phyloP scores from a whole-genome alignment of 2,888 invertebrate species.

The Drosophila bunnanda region DNA sequence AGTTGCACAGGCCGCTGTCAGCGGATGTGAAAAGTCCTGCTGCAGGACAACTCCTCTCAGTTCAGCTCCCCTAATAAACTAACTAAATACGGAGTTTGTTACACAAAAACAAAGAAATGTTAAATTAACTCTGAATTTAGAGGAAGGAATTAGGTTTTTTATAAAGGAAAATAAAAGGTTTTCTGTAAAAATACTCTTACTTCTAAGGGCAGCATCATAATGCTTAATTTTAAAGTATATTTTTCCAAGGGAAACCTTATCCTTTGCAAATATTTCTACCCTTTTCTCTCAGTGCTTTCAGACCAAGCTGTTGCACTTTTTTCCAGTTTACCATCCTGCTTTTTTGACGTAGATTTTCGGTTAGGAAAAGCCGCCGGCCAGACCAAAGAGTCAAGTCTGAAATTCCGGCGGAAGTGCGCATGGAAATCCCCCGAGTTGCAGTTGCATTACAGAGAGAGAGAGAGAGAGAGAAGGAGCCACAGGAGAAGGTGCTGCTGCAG shows the following conservation, averaged over 20 bases:
- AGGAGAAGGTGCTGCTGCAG: conserved; percentile 41
- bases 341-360: conserved; percentile 12
- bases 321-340: conserved; percentile 20
- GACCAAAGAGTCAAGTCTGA: conserved; percentile 66
- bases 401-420: conserved; percentile 76
- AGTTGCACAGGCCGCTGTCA: conserved; percentile 42
- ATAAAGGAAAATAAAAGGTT: not conserved
- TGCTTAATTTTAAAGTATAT: too few relatives aligned
- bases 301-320: conserved; percentile 63
- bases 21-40: conserved; percentile 77
- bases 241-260: too few relatives aligned
- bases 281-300: not conserved
- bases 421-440: conserved; percentile 47
- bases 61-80: conserved; percentile 65
- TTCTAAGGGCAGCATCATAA: too few relatives aligned
- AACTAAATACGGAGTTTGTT: conserved; percentile 35
- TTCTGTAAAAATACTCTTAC: too few relatives aligned
- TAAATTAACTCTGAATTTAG: not conserved
- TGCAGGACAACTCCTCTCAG: conserved; percentile 56
- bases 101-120: conserved; percentile 16
- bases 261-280: not conserved
- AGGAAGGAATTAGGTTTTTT: not conserved
- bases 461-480: conserved; percentile 16
- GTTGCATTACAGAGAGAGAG: not conserved
- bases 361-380: conserved; percentile 58